Evolutionary conservation across 2,113 vertebrate genomes (phyloP).

Genomic region (Rattus norvegicus): GRCr8 NC_086020.1:68548001-68548500

Average conservation of each 20-base stretch:
- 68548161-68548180: too few species aligned
- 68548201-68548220: neutral
- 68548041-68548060: neutral
- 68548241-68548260: too few species aligned
- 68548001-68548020: neutral
- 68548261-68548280: neutral
- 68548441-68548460: neutral
- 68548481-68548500: neutral
- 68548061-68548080: neutral
- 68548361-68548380: neutral
- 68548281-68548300: rapidly evolving
- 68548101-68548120: neutral
- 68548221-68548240: neutral
- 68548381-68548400: too few species aligned
- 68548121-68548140: neutral
- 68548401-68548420: neutral
- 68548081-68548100: too few species aligned
- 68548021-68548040: neutral
- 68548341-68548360: neutral
- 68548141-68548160: too few species aligned
- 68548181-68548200: neutral
- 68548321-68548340: neutral
- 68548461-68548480: neutral
- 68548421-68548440: neutral
- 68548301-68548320: neutral